Conservation (phyloP, 2,797 vertebrate species). For the Sebastolobus alascanus region DNA sequence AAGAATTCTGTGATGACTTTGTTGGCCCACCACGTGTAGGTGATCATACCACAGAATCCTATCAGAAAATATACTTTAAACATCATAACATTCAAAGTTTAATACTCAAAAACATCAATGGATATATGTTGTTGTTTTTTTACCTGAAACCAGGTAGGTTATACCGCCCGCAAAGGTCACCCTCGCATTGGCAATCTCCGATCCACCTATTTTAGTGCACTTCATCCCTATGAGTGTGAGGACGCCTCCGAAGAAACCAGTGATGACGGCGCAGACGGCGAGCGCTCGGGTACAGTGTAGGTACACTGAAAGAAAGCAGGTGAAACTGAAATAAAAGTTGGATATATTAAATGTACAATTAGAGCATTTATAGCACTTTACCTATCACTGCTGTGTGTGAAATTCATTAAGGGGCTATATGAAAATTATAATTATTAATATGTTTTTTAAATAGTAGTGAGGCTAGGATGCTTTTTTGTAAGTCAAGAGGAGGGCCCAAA, state of each 20-base stretch:
- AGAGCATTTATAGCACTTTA: not conserved
- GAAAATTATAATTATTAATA: not conserved
- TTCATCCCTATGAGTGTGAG: constrained; percentile 88
- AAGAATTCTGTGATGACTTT: constrained; percentile 79
- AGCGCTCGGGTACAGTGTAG: constrained; percentile 85
- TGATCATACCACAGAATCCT: constrained; percentile 85
- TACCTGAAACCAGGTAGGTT: constrained; percentile 85
- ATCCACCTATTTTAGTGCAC: constrained; percentile 89
- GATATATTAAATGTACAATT: not conserved
- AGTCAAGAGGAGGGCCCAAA: not conserved
- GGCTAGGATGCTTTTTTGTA: not conserved
- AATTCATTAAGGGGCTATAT: not conserved
- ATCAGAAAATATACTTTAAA: not conserved
- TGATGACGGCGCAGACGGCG: constrained; percentile 82
- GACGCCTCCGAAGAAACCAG: constrained; percentile 86
- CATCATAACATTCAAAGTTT: not conserved
- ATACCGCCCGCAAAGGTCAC: constrained; percentile 83
- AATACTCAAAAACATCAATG: not conserved
- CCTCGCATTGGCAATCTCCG: constrained; percentile 82
- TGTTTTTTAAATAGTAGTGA: not conserved
- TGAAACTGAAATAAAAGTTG: not conserved
- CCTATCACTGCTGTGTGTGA: not conserved
- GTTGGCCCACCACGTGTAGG: constrained; percentile 84
- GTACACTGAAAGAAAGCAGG: constrained; percentile 70
- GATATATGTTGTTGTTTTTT: not conserved